A percentile compares a stretch with the other conserved stretches of the same genome.
Conservation (phyloP, 2,797 vertebrate species). For the Triplophysa bombifrons region DNA sequence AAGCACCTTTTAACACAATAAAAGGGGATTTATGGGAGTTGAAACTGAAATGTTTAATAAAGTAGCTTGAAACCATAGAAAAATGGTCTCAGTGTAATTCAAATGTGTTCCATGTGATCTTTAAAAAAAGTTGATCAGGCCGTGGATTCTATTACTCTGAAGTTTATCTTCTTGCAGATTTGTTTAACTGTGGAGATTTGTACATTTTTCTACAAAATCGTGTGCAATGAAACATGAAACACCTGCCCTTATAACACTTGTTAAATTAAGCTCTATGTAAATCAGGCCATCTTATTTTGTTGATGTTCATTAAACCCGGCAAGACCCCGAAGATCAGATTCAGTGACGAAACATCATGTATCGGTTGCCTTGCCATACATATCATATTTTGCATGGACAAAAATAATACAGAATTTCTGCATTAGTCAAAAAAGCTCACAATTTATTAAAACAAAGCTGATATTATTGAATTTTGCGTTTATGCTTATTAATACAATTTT, state of each 20-base stretch:
- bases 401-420: not conserved
- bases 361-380: not conserved
- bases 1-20: too few species aligned
- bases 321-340: not conserved
- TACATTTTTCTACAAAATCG: not conserved
- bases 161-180: not conserved
- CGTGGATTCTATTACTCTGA: too few species aligned
- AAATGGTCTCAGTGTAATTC: too few species aligned
- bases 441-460: too few species aligned
- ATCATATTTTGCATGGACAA: not conserved
- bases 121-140: not conserved
- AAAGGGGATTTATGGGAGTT: too few species aligned
- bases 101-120: too few species aligned
- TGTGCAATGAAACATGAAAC: not conserved
- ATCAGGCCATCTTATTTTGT: not conserved
- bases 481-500: too few species aligned
- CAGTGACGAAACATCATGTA: not conserved
- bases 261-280: not conserved
- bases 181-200: not conserved
- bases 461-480: too few species aligned
- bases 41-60: too few species aligned
- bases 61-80: too few species aligned
- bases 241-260: not conserved
- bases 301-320: not conserved
- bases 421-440: too few species aligned